Evolutionary conservation across 2,888 invertebrate species (phyloP).

Genomic region (Dendrolimus houi): DNA sequence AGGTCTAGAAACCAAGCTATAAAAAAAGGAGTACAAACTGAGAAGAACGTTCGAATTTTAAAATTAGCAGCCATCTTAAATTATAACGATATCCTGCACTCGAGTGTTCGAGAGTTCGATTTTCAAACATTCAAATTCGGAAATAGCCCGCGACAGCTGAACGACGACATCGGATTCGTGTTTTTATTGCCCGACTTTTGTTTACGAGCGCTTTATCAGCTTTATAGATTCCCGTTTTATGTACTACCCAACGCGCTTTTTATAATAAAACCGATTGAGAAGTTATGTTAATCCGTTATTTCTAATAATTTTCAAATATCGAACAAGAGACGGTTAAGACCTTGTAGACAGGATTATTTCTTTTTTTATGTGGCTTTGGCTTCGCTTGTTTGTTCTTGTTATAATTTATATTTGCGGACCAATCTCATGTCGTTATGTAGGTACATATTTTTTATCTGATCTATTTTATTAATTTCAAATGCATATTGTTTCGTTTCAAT

Average conservation of each 20-base stretch:
- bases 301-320: background rate
- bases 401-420: no score
- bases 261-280: background rate
- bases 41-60: slow-evolving; percentile 51
- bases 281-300: background rate
- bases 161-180: slow-evolving; percentile 51
- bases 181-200: slow-evolving; percentile 72
- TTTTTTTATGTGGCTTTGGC: background rate
- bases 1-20: no score
- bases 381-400: no score
- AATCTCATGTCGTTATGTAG: no score
- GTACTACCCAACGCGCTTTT: background rate
- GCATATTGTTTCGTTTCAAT: no score
- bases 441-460: no score
- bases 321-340: background rate
- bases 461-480: no score
- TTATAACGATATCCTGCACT: slow-evolving; percentile 50
- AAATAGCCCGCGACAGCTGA: slow-evolving; percentile 75
- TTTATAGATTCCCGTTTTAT: slow-evolving; percentile 20
- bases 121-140: slow-evolving; percentile 57
- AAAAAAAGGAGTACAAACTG: no score
- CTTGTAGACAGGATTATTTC: background rate
- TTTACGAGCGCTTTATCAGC: slow-evolving; percentile 74
- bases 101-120: slow-evolving; percentile 63
- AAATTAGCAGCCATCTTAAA: slow-evolving; percentile 17